Evolutionary conservation across 2,113 vertebrate genomes (phyloP).

Genomic region (Ariopsis seemanni): DNA sequence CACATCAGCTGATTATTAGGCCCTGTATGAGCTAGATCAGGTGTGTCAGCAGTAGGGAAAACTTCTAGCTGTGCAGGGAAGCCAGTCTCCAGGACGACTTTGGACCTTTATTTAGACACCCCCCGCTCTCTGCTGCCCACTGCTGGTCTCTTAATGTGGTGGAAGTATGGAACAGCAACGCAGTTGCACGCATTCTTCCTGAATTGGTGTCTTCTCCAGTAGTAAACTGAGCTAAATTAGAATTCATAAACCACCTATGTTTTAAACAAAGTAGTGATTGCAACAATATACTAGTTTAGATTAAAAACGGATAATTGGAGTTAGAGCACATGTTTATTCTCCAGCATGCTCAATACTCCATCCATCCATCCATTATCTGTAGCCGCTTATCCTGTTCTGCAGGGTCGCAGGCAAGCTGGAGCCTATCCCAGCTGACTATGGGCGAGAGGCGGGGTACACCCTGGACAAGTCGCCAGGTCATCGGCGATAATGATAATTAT

Average conservation of each 20-base stretch:
- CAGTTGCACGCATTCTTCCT: not conserved
- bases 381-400: no score
- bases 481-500: no score
- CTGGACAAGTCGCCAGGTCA: no score
- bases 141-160: constrained; percentile 51
- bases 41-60: not conserved
- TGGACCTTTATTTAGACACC: not conserved
- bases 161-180: not conserved
- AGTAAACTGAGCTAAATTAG: not conserved
- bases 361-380: no score
- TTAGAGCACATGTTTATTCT: not conserved
- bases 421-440: no score
- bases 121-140: constrained; percentile 64
- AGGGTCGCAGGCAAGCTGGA: no score
- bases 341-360: not conserved
- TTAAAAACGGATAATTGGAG: not conserved
- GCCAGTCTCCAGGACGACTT: not conserved
- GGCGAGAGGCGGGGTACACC: no score
- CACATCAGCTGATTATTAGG: not conserved
- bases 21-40: not conserved
- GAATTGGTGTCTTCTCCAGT: not conserved
- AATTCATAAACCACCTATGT: not conserved
- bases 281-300: not conserved
- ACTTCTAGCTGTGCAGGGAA: not conserved
- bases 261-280: not conserved